phyloP scores from a whole-genome alignment of 2,797 vertebrate species.

The Coccyzus lansbergi region DNA sequence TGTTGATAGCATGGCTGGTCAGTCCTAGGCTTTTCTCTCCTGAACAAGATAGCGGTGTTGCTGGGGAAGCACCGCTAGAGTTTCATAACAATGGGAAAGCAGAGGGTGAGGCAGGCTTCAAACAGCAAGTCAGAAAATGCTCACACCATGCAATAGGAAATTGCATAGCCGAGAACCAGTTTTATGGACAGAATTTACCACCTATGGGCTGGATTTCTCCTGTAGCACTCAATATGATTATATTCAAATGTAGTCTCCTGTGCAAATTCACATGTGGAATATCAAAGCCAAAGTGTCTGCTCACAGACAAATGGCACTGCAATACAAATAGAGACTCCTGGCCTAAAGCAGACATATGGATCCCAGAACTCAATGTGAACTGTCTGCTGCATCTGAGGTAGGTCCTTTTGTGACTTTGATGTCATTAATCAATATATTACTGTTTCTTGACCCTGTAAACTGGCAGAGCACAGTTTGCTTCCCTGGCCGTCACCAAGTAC shows the following conservation, averaged over 20 bases:
- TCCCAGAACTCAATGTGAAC: not conserved
- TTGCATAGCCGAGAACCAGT: not conserved
- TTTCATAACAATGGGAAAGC: not conserved
- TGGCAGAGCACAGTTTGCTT: not conserved
- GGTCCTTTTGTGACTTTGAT: not conserved
- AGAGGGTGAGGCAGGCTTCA: not conserved
- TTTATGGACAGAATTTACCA: not conserved
- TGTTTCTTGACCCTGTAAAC: not conserved
- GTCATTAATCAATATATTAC: not conserved
- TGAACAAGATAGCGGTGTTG: not conserved
- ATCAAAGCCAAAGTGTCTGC: not conserved
- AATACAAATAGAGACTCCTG: not conserved
- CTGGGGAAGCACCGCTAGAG: not conserved
- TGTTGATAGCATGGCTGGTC: not conserved
- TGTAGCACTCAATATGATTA: fast-evolving
- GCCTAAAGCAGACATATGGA: not conserved
- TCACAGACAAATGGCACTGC: not conserved
- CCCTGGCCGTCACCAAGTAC: not conserved
- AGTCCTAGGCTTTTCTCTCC: not conserved
- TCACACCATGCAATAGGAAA: not conserved
- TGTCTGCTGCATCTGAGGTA: not conserved
- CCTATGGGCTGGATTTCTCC: not conserved
- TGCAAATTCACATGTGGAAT: not conserved
- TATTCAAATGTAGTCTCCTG: not conserved
- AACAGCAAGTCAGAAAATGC: not conserved